These are phyloP conservation scores for Rhineura floridana DNA, from an alignment of 2,113 vertebrate genomes.

Conservation along the genomic window DNA sequence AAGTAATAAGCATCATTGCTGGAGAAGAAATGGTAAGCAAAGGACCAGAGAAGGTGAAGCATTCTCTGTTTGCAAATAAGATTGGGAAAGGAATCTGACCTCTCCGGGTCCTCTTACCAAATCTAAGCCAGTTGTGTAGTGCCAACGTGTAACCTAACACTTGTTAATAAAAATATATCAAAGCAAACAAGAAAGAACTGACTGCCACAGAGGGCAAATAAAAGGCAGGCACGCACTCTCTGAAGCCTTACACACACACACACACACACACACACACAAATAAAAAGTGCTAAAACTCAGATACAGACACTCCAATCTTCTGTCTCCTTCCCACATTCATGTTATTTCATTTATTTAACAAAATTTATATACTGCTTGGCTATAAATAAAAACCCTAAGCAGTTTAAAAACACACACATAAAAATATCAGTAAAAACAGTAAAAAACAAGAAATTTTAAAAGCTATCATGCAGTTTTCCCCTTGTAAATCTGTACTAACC, in stretches of 20 bases:
- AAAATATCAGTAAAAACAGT: no score
- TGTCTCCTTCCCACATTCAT: background rate
- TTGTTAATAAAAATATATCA: conserved; percentile 75
- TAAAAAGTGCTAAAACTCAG: conserved; percentile 48
- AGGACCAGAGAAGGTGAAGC: background rate
- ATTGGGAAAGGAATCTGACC: conserved; percentile 59
- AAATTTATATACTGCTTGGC: no score
- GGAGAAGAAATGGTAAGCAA: conserved; percentile 1
- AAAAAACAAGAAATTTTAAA: no score
- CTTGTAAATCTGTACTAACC: no score
- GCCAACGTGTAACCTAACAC: conserved; percentile 59
- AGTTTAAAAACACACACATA: no score
- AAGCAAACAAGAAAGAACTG: conserved; percentile 66
- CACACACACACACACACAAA: background rate
- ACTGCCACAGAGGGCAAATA: conserved; percentile 3
- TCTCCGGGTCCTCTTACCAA: conserved; percentile 63
- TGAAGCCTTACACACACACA: background rate
- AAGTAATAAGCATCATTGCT: conserved; percentile 35
- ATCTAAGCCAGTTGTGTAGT: conserved; percentile 39
- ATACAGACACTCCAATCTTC: background rate
- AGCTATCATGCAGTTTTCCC: no score
- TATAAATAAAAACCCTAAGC: no score
- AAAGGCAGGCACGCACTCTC: conserved; percentile 13
- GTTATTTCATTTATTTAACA: no score
- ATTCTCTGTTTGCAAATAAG: conserved; percentile 49